Conservation (phyloP, 2,888 invertebrate species). For the Dryocosmus kuriphilus region DNA sequence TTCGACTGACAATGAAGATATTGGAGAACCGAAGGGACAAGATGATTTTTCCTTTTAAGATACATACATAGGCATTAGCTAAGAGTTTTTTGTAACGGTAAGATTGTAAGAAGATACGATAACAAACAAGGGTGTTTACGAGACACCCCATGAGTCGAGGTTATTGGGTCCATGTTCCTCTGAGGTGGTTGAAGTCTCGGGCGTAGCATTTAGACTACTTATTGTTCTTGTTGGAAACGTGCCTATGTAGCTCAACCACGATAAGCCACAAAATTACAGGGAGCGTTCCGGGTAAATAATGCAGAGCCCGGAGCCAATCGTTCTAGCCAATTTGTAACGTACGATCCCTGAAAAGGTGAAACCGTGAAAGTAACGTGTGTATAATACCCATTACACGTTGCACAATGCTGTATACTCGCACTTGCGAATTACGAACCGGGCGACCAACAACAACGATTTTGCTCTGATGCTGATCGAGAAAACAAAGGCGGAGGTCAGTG, state of each 20-base stretch:
- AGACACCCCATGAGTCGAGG: slow-evolving; percentile 6
- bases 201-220: slow-evolving; percentile 13
- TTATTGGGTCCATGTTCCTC: slow-evolving; percentile 29
- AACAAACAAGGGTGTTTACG: slow-evolving; percentile 30
- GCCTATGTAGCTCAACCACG: slow-evolving; percentile 18
- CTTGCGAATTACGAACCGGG: slow-evolving; percentile 30
- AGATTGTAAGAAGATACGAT: slow-evolving; percentile 6
- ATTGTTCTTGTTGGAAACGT: slow-evolving; percentile 35
- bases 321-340: slow-evolving; percentile 35
- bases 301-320: slow-evolving; percentile 38
- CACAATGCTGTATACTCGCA: slow-evolving; percentile 19
- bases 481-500: slow-evolving; percentile 36
- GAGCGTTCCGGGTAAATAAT: slow-evolving; percentile 39
- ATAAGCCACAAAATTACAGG: slow-evolving; percentile 39
- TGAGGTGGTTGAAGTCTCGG: slow-evolving; percentile 17
- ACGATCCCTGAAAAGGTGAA: slow-evolving; percentile 31
- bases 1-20: neutral
- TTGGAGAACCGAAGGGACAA: neutral
- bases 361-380: slow-evolving; percentile 39
- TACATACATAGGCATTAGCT: neutral
- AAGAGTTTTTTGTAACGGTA: slow-evolving; percentile 16
- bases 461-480: slow-evolving; percentile 28
- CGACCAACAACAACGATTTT: slow-evolving; percentile 22
- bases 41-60: slow-evolving; percentile 10
- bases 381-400: slow-evolving; percentile 25